Evolutionary conservation across 2,797 vertebrate genomes (phyloP).

Genomic region (Apodemus agrarius): DNA sequence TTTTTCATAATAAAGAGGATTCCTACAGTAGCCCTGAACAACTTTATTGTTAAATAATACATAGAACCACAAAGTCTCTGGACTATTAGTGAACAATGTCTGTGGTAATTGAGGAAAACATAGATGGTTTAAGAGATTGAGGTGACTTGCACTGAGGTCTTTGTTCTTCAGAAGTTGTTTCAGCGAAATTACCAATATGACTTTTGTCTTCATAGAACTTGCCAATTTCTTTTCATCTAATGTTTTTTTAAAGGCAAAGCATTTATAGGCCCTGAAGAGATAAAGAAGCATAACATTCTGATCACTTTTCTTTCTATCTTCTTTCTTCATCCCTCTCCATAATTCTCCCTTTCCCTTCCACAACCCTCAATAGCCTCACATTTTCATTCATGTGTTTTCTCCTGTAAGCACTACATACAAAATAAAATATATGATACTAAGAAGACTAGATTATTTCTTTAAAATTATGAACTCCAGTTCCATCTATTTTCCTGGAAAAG

Average conservation of each 20-base stretch:
- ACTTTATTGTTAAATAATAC: neutral
- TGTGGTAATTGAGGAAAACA: neutral
- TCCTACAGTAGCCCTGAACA: neutral
- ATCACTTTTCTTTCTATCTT: neutral
- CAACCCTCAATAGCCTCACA: neutral
- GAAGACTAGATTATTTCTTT: neutral
- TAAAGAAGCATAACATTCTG: too few relatives aligned
- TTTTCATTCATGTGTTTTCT: neutral
- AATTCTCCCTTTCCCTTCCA: neutral
- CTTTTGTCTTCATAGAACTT: too few relatives aligned
- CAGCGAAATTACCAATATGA: neutral
- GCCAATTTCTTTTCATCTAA: too few relatives aligned
- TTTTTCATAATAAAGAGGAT: constrained; percentile 31
- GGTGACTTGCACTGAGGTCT: neutral
- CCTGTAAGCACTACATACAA: neutral
- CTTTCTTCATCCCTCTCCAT: neutral
- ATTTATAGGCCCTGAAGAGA: too few relatives aligned
- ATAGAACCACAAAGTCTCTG: neutral
- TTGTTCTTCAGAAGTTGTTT: neutral
- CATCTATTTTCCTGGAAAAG: neutral
- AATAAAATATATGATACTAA: neutral
- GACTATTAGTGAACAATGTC: neutral
- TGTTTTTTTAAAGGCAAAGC: too few relatives aligned
- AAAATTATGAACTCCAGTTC: neutral
- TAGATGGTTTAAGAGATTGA: neutral